Evolutionary conservation across 2,888 invertebrate species (phyloP).

Genomic region (Volucella zonaria): DNA sequence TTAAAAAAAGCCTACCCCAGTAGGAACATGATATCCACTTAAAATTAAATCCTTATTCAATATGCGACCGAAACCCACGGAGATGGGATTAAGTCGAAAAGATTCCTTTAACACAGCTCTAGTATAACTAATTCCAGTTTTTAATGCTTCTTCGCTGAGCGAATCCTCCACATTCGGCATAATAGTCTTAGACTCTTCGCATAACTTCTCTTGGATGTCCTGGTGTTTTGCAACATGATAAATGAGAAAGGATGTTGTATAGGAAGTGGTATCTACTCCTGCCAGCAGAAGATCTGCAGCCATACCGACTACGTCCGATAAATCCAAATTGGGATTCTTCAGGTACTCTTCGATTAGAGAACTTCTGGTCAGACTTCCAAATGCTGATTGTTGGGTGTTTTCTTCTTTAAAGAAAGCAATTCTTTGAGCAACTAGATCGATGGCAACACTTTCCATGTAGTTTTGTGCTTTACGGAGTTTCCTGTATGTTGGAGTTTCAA

Average conservation of each 20-base stretch:
- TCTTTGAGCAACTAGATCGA: conserved; percentile 86
- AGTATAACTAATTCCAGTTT: conserved; percentile 87
- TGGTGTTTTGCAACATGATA: conserved; percentile 90
- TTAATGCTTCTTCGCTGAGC: conserved; percentile 85
- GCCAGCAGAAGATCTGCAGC: conserved; percentile 92
- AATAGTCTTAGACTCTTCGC: conserved; percentile 85
- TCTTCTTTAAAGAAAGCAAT: conserved; percentile 83
- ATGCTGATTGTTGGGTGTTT: background rate
- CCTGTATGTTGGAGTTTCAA: conserved; percentile 89
- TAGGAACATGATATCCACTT: conserved; percentile 89
- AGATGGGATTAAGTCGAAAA: conserved; percentile 91
- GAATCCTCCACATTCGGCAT: conserved; percentile 83
- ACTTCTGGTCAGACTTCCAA: conserved; percentile 70
- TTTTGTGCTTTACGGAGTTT: conserved; percentile 87
- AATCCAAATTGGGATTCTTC: conserved; percentile 87
- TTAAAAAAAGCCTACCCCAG: conserved; percentile 85
- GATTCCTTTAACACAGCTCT: conserved; percentile 93
- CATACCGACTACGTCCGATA: conserved; percentile 92
- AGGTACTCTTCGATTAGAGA: conserved; percentile 89
- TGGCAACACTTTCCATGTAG: conserved; percentile 89
- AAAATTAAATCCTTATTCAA: conserved; percentile 88
- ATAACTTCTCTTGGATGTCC: conserved; percentile 87
- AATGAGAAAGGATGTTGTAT: conserved; percentile 89
- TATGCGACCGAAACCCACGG: conserved; percentile 91
- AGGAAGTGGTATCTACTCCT: conserved; percentile 93